These are phyloP conservation scores for Thinocorus orbignyianus DNA, from an alignment of 2,113 vertebrate genomes.

Conservation along the genomic window DNA sequence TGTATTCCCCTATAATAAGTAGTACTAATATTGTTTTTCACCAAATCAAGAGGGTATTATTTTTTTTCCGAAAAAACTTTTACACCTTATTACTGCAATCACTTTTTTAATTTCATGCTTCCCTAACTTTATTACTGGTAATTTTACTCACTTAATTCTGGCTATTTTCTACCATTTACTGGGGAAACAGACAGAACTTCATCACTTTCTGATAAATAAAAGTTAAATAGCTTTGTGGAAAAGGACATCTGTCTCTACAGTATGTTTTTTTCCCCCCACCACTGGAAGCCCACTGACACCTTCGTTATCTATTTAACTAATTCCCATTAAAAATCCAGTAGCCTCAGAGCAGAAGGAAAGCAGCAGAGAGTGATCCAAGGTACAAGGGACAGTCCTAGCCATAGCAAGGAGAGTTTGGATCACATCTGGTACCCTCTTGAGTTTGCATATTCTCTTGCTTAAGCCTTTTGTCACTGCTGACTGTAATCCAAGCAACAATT, in stretches of 20 bases:
- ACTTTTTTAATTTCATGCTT: constrained; percentile 75
- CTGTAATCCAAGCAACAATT: background rate
- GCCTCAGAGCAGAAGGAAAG: background rate
- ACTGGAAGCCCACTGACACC: background rate
- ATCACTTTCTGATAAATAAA: background rate
- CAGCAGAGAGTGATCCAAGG: rapidly evolving
- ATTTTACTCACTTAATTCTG: constrained; percentile 66
- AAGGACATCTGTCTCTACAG: background rate
- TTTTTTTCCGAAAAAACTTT: constrained; percentile 18
- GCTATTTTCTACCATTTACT: constrained; percentile 51
- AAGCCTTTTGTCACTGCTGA: background rate
- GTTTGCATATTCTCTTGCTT: background rate
- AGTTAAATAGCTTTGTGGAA: background rate
- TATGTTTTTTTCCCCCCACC: background rate
- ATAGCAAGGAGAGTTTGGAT: background rate
- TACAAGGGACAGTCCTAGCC: background rate
- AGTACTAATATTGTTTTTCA: background rate
- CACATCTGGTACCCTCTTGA: background rate
- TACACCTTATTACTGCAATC: constrained; percentile 50
- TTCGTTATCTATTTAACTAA: background rate
- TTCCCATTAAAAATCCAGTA: background rate
- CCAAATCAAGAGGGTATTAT: background rate
- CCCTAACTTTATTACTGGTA: constrained; percentile 71
- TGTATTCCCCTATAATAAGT: background rate
- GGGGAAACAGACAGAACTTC: constrained; percentile 11